Percentiles rank a stretch among this genome's conserved stretches.
phyloP scores from a whole-genome alignment of 2,888 invertebrate genomes.

The Siphlonurus alternatus region DNA sequence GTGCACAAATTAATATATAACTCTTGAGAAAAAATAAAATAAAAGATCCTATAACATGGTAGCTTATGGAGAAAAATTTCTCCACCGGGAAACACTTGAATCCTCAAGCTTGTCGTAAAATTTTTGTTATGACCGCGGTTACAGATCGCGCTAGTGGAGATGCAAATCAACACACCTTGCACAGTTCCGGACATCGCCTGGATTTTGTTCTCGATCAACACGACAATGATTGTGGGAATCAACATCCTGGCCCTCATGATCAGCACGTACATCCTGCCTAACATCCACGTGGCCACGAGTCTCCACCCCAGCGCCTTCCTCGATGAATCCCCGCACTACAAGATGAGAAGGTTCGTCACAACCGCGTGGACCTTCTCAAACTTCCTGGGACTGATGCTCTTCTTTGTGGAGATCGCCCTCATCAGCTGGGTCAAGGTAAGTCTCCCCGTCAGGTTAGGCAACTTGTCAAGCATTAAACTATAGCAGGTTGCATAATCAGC shows the following conservation, averaged over 20 bases:
- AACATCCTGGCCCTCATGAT: conserved; percentile 44
- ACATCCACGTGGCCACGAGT: conserved; percentile 38
- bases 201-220: conserved; percentile 35
- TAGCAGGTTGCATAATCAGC: too few species aligned
- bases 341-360: conserved; percentile 29
- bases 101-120: too few species aligned
- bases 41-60: too few species aligned
- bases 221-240: conserved; percentile 38
- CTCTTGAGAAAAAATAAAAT: too few species aligned
- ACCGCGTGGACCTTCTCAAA: conserved; percentile 41
- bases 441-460: too few species aligned
- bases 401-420: conserved; percentile 37
- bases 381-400: conserved; percentile 38
- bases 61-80: too few species aligned
- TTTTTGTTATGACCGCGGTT: too few species aligned
- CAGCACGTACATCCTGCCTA: conserved; percentile 42
- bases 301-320: conserved; percentile 18
- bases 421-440: conserved; percentile 35
- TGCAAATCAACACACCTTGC: conserved; percentile 27
- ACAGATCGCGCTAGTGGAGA: conserved; percentile 47
- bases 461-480: too few species aligned
- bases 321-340: conserved; percentile 20
- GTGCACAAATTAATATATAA: too few species aligned
- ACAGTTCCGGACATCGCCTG: conserved; percentile 27
- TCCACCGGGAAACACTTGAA: too few species aligned